A percentile compares a stretch with the other conserved stretches of the same genome.
Evolutionary conservation across 2,797 vertebrate species (phyloP).

Genomic region (Siniperca obscura): DNA sequence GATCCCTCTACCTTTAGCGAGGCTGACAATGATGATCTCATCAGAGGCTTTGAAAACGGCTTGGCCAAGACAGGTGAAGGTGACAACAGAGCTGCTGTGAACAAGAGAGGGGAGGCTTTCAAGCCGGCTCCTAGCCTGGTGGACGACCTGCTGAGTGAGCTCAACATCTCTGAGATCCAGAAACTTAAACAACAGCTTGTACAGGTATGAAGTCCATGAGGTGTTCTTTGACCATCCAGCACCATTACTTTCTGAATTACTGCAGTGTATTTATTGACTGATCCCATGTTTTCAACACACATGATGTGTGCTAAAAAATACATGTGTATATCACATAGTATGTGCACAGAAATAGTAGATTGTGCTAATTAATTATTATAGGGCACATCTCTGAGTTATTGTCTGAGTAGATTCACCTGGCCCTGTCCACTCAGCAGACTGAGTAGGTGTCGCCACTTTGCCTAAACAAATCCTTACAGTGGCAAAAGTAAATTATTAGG

Average conservation of each 20-base stretch:
- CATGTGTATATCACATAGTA: background rate
- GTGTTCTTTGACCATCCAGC: background rate
- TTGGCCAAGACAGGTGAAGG: constrained; percentile 84
- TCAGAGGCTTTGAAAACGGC: constrained; percentile 92
- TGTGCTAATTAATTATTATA: too few species aligned
- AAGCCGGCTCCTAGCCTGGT: constrained; percentile 95
- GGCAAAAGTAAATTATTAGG: too few species aligned
- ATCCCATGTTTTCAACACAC: background rate
- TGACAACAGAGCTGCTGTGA: constrained; percentile 82
- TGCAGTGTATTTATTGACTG: background rate
- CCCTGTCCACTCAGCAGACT: too few species aligned
- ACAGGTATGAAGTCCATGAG: constrained; percentile 85
- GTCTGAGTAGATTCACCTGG: too few species aligned
- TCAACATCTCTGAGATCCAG: constrained; percentile 99
- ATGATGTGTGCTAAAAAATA: background rate
- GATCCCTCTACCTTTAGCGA: constrained; percentile 82
- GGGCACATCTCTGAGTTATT: too few species aligned
- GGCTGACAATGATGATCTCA: constrained; percentile 91
- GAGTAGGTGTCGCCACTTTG: too few species aligned
- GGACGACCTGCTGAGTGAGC: constrained; percentile 96
- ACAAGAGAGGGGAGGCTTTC: constrained; percentile 88
- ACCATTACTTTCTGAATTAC: background rate
- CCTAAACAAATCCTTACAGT: too few species aligned
- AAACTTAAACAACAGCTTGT: constrained; percentile 97
- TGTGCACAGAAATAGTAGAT: background rate